A percentile compares a stretch with the other conserved stretches of the same genome.
These are phyloP conservation scores for Stenoptilia bipunctidactyla DNA, from an alignment of 2,888 invertebrate genomes.

Conservation along the genomic window DNA sequence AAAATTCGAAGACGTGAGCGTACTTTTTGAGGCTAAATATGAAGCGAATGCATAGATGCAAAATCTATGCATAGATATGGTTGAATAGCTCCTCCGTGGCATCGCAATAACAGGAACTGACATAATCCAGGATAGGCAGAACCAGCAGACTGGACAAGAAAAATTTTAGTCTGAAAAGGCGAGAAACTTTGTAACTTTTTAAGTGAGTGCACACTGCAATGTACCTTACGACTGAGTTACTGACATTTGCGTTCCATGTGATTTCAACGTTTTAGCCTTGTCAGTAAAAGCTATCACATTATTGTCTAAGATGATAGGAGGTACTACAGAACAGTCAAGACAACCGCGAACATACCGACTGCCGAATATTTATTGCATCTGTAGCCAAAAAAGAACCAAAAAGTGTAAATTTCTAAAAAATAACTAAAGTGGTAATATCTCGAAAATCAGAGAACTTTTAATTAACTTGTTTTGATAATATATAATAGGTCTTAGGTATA, in stretches of 20 bases:
- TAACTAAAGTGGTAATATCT: too few relatives aligned
- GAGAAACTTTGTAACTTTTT: conserved; percentile 4
- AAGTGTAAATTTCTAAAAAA: too few relatives aligned
- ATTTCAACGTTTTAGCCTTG: conserved; percentile 4
- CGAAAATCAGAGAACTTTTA: too few relatives aligned
- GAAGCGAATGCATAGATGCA: conserved; percentile 5
- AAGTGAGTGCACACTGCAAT: conserved; percentile 1
- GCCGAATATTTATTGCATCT: too few relatives aligned
- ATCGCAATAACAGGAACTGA: conserved; percentile 1
- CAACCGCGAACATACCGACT: too few relatives aligned
- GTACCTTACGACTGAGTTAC: neutral
- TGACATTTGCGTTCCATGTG: conserved; percentile 2
- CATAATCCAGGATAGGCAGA: conserved; percentile 5
- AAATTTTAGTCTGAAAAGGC: neutral
- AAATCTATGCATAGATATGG: too few relatives aligned
- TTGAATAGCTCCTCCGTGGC: conserved; percentile 3
- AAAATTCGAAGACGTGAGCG: neutral
- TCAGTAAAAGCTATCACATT: conserved; percentile 5
- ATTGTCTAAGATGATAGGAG: neutral
- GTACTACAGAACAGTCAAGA: neutral
- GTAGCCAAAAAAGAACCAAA: too few relatives aligned
- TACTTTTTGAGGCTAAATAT: neutral
- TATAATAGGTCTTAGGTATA: too few relatives aligned
- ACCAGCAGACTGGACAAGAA: neutral
- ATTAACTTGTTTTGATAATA: too few relatives aligned